phyloP scores from a whole-genome alignment of 2,113 vertebrate species.

The Macrotus californicus region DNA sequence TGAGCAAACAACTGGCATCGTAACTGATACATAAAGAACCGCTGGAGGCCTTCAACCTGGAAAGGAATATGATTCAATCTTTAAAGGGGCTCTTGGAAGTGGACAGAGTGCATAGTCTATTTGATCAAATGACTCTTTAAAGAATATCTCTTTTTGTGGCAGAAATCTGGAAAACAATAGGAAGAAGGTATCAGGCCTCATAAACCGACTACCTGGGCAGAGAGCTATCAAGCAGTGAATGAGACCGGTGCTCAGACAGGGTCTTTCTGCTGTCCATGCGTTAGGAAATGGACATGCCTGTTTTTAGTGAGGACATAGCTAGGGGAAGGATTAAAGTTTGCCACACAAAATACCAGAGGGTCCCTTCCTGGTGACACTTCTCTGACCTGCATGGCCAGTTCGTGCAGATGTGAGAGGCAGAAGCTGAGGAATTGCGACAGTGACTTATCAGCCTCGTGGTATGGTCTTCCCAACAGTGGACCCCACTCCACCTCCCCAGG shows the following conservation, averaged over 20 bases:
- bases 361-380: not conserved
- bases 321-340: not conserved
- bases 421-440: too few relatives aligned
- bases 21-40: not conserved
- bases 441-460: fast-evolving
- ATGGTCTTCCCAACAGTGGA: not conserved
- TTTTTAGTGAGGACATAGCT: not conserved
- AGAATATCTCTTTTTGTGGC: not conserved
- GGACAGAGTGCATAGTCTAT: not conserved
- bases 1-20: not conserved
- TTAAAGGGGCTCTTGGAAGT: not conserved
- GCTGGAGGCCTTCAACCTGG: not conserved
- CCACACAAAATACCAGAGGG: not conserved
- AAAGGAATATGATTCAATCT: not conserved
- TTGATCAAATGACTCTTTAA: not conserved
- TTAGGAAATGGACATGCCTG: not conserved
- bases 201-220: not conserved
- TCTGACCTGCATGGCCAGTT: not conserved
- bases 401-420: not conserved
- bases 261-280: not conserved
- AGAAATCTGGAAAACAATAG: not conserved
- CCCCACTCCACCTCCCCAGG: too few relatives aligned
- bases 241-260: not conserved
- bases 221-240: not conserved
- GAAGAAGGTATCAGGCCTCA: conserved; percentile 10